Evolutionary conservation across 2,797 vertebrate genomes (phyloP).

Genomic region (Sciurus carolinensis): DNA sequence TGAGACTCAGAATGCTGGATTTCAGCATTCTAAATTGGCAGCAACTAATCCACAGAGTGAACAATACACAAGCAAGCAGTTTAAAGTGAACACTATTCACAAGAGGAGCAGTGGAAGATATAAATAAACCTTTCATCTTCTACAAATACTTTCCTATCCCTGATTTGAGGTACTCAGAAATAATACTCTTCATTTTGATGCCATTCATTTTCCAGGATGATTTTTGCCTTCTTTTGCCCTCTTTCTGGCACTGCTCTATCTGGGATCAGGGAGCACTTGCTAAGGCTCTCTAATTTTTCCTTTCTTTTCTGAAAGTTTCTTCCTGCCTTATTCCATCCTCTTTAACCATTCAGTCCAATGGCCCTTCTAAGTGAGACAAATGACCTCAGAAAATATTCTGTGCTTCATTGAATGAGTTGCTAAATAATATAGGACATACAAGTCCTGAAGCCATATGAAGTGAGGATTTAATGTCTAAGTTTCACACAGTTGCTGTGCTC

Average conservation of each 20-base stretch:
- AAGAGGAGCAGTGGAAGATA: not conserved
- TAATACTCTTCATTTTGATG: constrained; percentile 44
- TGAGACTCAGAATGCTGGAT: constrained; percentile 15
- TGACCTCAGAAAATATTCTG: constrained; percentile 67
- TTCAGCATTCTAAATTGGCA: constrained; percentile 26
- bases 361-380: constrained; percentile 67
- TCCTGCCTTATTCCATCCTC: constrained; percentile 26
- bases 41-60: constrained; percentile 26
- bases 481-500: constrained; percentile 56
- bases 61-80: not conserved
- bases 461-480: constrained; percentile 61
- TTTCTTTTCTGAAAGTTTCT: constrained; percentile 47
- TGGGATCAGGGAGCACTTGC: constrained; percentile 46
- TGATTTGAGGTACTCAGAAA: constrained; percentile 22
- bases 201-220: constrained; percentile 49
- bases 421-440: constrained; percentile 68
- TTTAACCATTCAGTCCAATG: constrained; percentile 64
- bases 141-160: constrained; percentile 10
- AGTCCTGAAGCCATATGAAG: constrained; percentile 67
- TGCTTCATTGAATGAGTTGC: constrained; percentile 51
- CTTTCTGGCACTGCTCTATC: not conserved
- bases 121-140: constrained; percentile 17
- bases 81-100: constrained; percentile 50
- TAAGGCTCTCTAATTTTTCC: constrained; percentile 41
- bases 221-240: not conserved